Percentiles rank a stretch among this genome's conserved stretches.
Evolutionary conservation across 2,888 invertebrate genomes (phyloP).

Genomic region (Drosophila siamana): DNA sequence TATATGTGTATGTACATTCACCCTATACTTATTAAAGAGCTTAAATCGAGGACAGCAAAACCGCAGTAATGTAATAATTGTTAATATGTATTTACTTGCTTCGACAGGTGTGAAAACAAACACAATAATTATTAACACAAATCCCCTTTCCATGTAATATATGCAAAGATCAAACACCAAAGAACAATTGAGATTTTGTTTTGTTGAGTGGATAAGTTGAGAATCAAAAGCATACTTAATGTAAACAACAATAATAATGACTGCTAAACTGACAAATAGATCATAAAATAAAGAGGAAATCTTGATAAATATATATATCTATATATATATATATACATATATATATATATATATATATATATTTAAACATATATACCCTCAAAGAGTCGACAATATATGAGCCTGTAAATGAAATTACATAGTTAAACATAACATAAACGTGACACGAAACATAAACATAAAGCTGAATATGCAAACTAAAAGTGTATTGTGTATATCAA

Average conservation of each 20-base stretch:
- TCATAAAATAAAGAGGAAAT: constrained; percentile 41
- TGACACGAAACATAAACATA: constrained; percentile 3
- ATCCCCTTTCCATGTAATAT: constrained; percentile 21
- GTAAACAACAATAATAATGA: constrained; percentile 57
- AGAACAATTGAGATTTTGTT: constrained; percentile 8
- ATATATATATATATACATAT: constrained; percentile 29
- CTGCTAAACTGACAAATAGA: constrained; percentile 68
- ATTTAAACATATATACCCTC: constrained; percentile 48
- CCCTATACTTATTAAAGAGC: constrained; percentile 57
- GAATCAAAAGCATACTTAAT: constrained; percentile 36
- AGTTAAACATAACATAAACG: constrained; percentile 32
- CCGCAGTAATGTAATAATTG: constrained; percentile 46
- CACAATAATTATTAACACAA: constrained; percentile 10
- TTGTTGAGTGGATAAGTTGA: constrained; percentile 17
- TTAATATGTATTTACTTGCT: constrained; percentile 66
- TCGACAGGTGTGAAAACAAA: constrained; percentile 26
- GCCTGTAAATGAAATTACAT: constrained; percentile 69
- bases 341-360: not conserved
- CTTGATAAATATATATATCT: constrained; percentile 7
- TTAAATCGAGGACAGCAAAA: constrained; percentile 46
- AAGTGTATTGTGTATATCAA: constrained; percentile 69
- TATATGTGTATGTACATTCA: constrained; percentile 37
- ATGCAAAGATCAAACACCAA: constrained; percentile 13
- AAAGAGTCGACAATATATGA: constrained; percentile 82
- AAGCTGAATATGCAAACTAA: constrained; percentile 44